phyloP scores from a whole-genome alignment of 2,888 invertebrate genomes.

The Acleris holmiana region DNA sequence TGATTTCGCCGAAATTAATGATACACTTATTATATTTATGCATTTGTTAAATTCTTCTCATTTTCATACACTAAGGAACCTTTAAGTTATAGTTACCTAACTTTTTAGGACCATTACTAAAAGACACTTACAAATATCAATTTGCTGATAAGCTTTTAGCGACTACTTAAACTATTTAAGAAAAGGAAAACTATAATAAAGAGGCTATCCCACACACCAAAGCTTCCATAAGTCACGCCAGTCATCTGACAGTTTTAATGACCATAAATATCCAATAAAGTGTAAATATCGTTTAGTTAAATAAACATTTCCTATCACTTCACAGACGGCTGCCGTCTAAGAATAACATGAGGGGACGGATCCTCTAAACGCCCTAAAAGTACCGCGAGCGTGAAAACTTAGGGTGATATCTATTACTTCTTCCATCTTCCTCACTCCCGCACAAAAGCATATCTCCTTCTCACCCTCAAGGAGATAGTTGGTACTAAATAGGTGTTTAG shows the following conservation, averaged over 20 bases:
- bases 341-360: slow-evolving; percentile 59
- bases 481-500: slow-evolving; percentile 82
- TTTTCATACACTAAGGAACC: no score
- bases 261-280: slow-evolving; percentile 35
- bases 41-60: not conserved
- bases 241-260: slow-evolving; percentile 15
- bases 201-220: not conserved
- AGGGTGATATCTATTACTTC: slow-evolving; percentile 66
- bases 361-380: slow-evolving; percentile 60
- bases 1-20: slow-evolving; percentile 18
- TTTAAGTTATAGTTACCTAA: no score
- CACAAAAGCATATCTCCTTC: slow-evolving; percentile 43
- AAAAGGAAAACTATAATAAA: not conserved
- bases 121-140: no score
- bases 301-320: slow-evolving; percentile 69
- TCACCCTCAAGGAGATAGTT: slow-evolving; percentile 61
- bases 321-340: slow-evolving; percentile 62
- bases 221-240: slow-evolving; percentile 12
- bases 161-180: no score
- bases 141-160: no score
- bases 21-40: not conserved
- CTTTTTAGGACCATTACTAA: no score
- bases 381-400: slow-evolving; percentile 62
- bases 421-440: slow-evolving; percentile 54
- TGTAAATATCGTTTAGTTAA: slow-evolving; percentile 44